Conservation (phyloP, 2,797 vertebrate species). For the Chromis chromis region DNA sequence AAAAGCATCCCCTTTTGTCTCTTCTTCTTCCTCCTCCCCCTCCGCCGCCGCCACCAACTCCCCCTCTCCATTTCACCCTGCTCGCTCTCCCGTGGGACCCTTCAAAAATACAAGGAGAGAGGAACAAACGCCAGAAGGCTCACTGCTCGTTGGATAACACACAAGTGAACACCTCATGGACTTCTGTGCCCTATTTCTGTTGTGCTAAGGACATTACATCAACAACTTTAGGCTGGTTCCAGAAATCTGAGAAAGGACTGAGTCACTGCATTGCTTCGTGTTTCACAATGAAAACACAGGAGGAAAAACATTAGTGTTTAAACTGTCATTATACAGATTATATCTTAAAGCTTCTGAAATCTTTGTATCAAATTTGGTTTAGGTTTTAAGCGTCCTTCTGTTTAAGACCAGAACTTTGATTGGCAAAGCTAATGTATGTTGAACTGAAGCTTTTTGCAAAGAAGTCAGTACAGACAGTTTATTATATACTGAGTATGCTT, state of each 20-base stretch:
- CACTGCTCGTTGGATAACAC: conserved; percentile 54
- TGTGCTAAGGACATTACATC: conserved; percentile 26
- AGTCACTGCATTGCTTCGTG: conserved; percentile 11
- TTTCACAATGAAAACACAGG: conserved; percentile 15
- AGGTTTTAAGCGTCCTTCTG: neutral
- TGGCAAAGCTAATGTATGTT: neutral
- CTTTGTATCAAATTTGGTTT: neutral
- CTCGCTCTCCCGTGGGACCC: conserved; percentile 48
- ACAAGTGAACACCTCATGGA: conserved; percentile 54
- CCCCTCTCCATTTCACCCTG: conserved; percentile 47
- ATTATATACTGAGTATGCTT: no score
- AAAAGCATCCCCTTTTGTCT: conserved; percentile 68
- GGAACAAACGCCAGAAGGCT: conserved; percentile 67
- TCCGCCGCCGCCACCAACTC: neutral
- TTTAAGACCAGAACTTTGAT: neutral
- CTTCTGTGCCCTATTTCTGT: conserved; percentile 55
- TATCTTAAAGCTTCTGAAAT: neutral
- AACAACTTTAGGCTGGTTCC: conserved; percentile 35
- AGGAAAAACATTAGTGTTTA: neutral
- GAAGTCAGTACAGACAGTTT: no score
- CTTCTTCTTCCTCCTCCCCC: neutral
- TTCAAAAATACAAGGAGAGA: conserved; percentile 61
- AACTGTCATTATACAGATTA: neutral
- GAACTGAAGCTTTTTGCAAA: neutral
- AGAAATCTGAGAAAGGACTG: conserved; percentile 7